Evolutionary conservation across 1,140 invertebrate species (phyloP).

Genomic region (Drosophila truncata): DNA sequence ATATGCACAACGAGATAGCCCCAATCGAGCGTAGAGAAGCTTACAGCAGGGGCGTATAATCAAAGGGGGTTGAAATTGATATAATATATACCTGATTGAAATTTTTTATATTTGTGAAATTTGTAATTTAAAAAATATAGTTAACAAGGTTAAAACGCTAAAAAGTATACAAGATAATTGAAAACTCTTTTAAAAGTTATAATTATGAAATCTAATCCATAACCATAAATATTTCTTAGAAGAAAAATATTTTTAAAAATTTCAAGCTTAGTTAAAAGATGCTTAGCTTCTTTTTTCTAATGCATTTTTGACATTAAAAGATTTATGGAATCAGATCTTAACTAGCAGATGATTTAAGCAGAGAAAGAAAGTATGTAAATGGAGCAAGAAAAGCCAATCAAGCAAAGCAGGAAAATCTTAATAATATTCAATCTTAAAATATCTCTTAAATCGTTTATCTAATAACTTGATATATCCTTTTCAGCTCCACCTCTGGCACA

Average conservation of each 20-base stretch:
- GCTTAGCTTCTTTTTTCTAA: neutral
- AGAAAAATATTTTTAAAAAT: neutral
- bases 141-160: neutral
- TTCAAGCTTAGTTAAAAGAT: too few relatives aligned
- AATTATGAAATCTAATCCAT: neutral
- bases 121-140: too few relatives aligned
- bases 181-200: neutral
- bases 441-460: neutral
- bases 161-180: neutral
- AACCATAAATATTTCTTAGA: neutral
- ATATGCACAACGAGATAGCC: slow-evolving; percentile 79
- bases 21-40: slow-evolving; percentile 41
- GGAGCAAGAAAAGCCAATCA: neutral
- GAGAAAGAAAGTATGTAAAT: slow-evolving; percentile 1
- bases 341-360: neutral
- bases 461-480: slow-evolving; percentile 14
- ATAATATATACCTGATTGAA: too few relatives aligned
- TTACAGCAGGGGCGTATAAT: slow-evolving; percentile 21
- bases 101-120: neutral
- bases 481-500: slow-evolving; percentile 6
- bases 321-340: neutral
- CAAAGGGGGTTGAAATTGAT: neutral
- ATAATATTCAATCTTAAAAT: neutral
- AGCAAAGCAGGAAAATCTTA: neutral
- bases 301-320: neutral